Evolutionary conservation across 2,888 invertebrate genomes (phyloP), one percentile per base, ranked within the genome.

Genomic region (Ophion costatus): DNA sequence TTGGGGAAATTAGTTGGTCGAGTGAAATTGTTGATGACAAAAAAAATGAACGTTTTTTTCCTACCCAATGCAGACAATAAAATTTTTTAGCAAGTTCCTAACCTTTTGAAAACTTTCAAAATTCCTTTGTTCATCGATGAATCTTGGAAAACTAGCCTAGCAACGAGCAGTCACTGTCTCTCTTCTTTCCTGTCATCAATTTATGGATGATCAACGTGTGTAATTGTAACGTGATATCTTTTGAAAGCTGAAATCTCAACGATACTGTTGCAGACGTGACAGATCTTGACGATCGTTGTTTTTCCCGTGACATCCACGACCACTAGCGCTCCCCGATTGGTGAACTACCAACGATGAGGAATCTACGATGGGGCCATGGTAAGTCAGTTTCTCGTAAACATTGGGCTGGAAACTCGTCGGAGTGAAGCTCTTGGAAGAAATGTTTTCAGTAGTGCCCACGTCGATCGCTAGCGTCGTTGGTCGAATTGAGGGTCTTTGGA

Each of bases 61-160:
- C 17, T 51, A 17, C 17, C 14, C 14, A 51, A 14, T 14, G 17
- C 3, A 69, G 57, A 9, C 14, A 79, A 82, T 80, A 42, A 70
- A 69, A 80, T 67, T 57, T 59, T 42, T 67, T 59, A 20, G 24
- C 33, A 6, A 42, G 38, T 63, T 61, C 17, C 85, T 77, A 51
- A 91, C 91, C 89, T 88, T 57, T 84, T 89, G 7, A 89, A 80
- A 70, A 75, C 80, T 29, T 85, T 85, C 6, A 88, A 71, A 74
- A 88, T 86, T 67, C 83, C 83, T 78, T 76, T 87, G 78, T 87
- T 88, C 91, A 91, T 91, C 42, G 82, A 81, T 87, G n/a, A 86
- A 76, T 69, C 14, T 33, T 11, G 29, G 56, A 10, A 10, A n/a
- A 14, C 20, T 5, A n/a, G 51, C 20, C 2, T 51, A 29, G 11